phyloP scores from a whole-genome alignment of 2,797 vertebrate species.

The Sebastiscus tertius region DNA sequence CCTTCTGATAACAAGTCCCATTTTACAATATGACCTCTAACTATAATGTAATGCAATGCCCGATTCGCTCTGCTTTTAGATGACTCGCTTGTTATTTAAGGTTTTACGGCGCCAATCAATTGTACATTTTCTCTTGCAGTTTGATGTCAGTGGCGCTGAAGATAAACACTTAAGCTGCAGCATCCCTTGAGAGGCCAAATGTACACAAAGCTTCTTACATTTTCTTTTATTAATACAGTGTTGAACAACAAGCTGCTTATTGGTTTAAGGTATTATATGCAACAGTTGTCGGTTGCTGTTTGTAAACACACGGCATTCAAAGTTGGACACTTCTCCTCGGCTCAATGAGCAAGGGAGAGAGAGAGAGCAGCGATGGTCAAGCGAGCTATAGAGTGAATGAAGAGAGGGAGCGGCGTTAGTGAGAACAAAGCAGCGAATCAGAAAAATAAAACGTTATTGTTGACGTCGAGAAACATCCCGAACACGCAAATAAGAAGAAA shows the following conservation, averaged over 20 bases:
- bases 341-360: too few relatives aligned
- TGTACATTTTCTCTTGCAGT: slow-evolving; percentile 11
- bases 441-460: too few relatives aligned
- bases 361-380: too few relatives aligned
- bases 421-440: too few relatives aligned
- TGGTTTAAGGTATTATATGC: background rate
- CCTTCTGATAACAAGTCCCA: slow-evolving; percentile 24
- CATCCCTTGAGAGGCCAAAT: slow-evolving; percentile 2
- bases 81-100: background rate
- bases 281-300: background rate
- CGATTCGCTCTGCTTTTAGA: background rate
- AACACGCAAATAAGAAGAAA: too few relatives aligned
- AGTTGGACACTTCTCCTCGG: too few relatives aligned
- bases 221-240: slow-evolving; percentile 15
- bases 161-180: slow-evolving; percentile 12
- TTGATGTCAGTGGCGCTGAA: slow-evolving; percentile 25
- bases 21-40: slow-evolving; percentile 23
- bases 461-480: too few relatives aligned
- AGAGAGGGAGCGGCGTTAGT: too few relatives aligned
- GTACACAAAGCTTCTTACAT: slow-evolving; percentile 5
- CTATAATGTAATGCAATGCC: background rate
- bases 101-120: slow-evolving; percentile 6
- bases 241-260: slow-evolving; percentile 14
- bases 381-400: too few relatives aligned
- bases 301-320: too few relatives aligned